Evolutionary conservation across 2,888 invertebrate species (phyloP).

Genomic region (Zeuzera pyrina): DNA sequence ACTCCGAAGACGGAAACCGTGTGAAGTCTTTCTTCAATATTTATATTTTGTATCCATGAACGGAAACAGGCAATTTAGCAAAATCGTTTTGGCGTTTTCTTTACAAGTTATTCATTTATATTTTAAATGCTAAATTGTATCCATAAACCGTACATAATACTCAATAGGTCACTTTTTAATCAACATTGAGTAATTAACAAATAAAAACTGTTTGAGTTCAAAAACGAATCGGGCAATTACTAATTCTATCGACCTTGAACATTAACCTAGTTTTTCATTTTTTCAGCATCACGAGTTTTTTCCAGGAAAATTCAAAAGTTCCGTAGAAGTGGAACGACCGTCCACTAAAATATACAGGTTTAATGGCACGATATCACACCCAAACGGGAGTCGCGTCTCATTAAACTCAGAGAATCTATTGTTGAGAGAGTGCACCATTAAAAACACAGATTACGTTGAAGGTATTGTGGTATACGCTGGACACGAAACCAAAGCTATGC

Average conservation of each 20-base stretch:
- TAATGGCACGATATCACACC: slow-evolving; percentile 89
- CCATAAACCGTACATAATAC: too few species aligned
- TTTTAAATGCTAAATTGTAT: too few species aligned
- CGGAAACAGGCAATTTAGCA: too few species aligned
- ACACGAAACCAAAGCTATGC: slow-evolving; percentile 97
- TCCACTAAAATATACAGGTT: slow-evolving; percentile 97
- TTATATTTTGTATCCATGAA: too few species aligned
- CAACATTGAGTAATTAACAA: too few species aligned
- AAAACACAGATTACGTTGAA: slow-evolving; percentile 97
- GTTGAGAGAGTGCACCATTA: slow-evolving; percentile 92
- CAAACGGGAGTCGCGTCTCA: slow-evolving; percentile 83
- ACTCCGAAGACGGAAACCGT: slow-evolving; percentile 26
- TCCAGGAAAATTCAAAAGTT: slow-evolving; percentile 85
- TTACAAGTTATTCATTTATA: too few species aligned
- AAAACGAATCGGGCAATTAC: too few species aligned
- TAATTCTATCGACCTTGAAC: too few species aligned
- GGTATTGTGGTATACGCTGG: slow-evolving; percentile 98
- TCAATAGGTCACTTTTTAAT: too few species aligned
- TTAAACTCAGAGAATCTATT: slow-evolving; percentile 92
- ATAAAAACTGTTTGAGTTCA: too few species aligned
- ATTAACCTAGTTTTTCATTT: slow-evolving; percentile 15
- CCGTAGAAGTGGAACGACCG: slow-evolving; percentile 93
- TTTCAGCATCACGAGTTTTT: slow-evolving; percentile 81
- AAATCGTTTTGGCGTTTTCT: too few species aligned
- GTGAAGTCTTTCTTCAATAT: slow-evolving; percentile 28